Percentiles rank a stretch among this genome's conserved stretches.
These are phyloP conservation scores for Habropoda laboriosa DNA, from an alignment of 1,140 invertebrate genomes.

Conservation along the genomic window DNA sequence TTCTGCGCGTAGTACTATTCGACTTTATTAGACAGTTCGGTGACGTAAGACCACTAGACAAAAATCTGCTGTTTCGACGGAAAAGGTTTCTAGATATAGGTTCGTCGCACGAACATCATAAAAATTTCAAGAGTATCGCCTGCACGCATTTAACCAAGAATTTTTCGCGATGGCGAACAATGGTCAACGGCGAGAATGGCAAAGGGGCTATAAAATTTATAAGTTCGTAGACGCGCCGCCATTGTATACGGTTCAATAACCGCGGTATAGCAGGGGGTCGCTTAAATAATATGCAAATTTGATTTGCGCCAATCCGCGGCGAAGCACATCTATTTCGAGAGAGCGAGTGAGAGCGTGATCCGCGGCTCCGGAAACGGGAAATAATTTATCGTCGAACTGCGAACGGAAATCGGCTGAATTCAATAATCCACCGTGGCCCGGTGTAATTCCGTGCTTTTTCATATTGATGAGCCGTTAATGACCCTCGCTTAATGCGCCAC, in stretches of 20 bases:
- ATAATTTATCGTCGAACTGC: conserved; percentile 14
- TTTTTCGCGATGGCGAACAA: too few relatives aligned
- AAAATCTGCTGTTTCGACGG: too few relatives aligned
- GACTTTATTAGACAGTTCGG: too few relatives aligned
- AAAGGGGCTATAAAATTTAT: not conserved
- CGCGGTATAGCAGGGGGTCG: not conserved
- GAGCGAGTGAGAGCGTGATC: too few relatives aligned
- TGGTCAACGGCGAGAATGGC: not conserved
- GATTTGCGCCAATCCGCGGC: conserved; percentile 2
- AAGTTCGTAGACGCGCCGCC: not conserved
- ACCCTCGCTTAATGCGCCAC: too few relatives aligned
- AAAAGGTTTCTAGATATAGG: too few relatives aligned
- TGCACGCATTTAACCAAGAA: too few relatives aligned
- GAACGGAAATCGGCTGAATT: conserved; percentile 15
- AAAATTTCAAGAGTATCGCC: too few relatives aligned
- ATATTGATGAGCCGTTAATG: not conserved
- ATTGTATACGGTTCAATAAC: not conserved
- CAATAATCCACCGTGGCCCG: conserved; percentile 10
- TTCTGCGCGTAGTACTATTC: too few relatives aligned
- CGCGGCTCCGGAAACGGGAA: too few relatives aligned
- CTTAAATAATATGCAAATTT: conserved; percentile 24
- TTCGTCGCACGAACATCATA: too few relatives aligned
- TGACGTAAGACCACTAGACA: too few relatives aligned
- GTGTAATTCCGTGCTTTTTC: not conserved
- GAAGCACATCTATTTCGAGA: not conserved